phyloP scores from a whole-genome alignment of 1,140 invertebrate species.

The Tribolium madens region DNA sequence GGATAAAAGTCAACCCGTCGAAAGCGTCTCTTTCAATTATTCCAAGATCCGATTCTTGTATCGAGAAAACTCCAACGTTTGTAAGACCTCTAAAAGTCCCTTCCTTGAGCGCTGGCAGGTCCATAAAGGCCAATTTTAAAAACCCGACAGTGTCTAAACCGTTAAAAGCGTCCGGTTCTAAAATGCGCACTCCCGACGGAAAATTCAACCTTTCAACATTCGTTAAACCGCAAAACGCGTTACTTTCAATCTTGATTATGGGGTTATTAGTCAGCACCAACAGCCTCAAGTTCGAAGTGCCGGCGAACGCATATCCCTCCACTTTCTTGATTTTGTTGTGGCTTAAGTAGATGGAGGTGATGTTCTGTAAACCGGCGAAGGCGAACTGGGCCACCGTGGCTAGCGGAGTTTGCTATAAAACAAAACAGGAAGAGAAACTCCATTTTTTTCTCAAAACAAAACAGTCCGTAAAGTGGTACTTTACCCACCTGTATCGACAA shows the following conservation, averaged over 20 bases:
- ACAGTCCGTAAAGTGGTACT: no score
- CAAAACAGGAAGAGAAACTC: no score
- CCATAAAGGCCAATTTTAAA: slow-evolving; percentile 85
- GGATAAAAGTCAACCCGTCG: slow-evolving; percentile 76
- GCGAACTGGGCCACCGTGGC: slow-evolving; percentile 81
- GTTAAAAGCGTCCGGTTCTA: slow-evolving; percentile 83
- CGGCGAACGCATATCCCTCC: slow-evolving; percentile 84
- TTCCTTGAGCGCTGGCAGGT: slow-evolving; percentile 75
- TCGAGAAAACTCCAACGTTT: slow-evolving; percentile 78
- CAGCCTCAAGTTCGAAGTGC: slow-evolving; percentile 81
- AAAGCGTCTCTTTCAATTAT: slow-evolving; percentile 79
- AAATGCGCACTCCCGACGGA: slow-evolving; percentile 79
- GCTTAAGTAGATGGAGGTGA: slow-evolving; percentile 78
- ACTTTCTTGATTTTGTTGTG: slow-evolving; percentile 84
- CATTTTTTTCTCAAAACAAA: no score
- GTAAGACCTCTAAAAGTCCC: slow-evolving; percentile 82
- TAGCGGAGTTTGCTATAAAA: slow-evolving; percentile 77
- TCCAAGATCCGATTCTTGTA: slow-evolving; percentile 85
- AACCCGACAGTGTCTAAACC: slow-evolving; percentile 83
- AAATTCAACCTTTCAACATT: slow-evolving; percentile 82
- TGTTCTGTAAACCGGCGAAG: slow-evolving; percentile 85
- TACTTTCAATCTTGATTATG: slow-evolving; percentile 76
- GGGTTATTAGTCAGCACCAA: slow-evolving; percentile 84
- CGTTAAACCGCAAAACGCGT: slow-evolving; percentile 83
- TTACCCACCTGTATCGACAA: slow-evolving; percentile 76